Base-by-base conservation (phyloP, 2,797 vertebrate genomes). In the Silurus lanzhouensis region DNA sequence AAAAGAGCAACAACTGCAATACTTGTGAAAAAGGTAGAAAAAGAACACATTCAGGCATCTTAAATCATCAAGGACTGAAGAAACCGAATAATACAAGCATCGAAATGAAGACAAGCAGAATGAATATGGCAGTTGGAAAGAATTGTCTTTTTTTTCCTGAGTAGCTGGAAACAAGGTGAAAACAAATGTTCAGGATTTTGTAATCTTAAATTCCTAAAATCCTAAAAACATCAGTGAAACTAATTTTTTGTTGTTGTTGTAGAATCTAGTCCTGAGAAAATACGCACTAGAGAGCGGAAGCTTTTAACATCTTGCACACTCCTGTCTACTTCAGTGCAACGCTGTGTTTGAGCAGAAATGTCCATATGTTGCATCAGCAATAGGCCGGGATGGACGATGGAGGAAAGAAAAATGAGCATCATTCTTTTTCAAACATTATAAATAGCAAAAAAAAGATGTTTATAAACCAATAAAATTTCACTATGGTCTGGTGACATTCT, bases 61-160 rank as follows among this genome's bases (percentile, higher is more conserved):
- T 95, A 95, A 94, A 94, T 96, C 94, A 97, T 97, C 97, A 97
- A 97, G 92, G 89, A 91, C 93, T 94, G 94, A 95, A 94, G 93
- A 94, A 95, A 96, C 92, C 92, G 84, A 93, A 92, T 90, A 92
- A 90, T 89, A 91, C 87, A 87, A 83, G 89, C 91, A 93, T 91
- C 92, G 91, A 87, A 92, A 92, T 72, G 92, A 92, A 91, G 91
- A 92, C 89, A 84, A 92, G 85, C 58, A 38, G 44, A 87, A 87
- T 90, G 86, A 95, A 92, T 93, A 93, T 92, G 85, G 88, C 88
- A 91, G 91, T 80, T 90, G 84, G 86, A 93, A 93, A 92, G 88
- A 86, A 94, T 93, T 89, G 88, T 74, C 38, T 91, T 93, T 91
- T 90, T 90, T 92, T 89, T 91, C 84, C 55, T 82, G 88, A 90